phyloP scores from a whole-genome alignment of 2,113 vertebrate genomes.

The Loxodonta africana region DNA sequence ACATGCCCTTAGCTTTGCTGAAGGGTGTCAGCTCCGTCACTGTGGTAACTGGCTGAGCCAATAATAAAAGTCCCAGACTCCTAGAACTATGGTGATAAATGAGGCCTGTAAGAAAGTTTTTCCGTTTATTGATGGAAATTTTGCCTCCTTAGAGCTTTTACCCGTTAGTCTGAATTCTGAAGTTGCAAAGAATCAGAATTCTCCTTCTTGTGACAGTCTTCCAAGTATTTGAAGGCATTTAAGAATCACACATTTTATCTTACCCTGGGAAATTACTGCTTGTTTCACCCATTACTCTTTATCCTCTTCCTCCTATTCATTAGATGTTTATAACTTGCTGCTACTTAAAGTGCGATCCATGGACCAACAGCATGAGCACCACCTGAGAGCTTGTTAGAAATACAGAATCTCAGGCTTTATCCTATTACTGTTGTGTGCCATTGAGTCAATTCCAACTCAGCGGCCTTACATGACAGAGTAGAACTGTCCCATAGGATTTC shows the following conservation, averaged over 20 bases:
- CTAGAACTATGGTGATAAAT: background rate
- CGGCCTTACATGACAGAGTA: background rate
- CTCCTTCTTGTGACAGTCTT: conserved; percentile 34
- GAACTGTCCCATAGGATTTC: background rate
- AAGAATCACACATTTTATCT: background rate
- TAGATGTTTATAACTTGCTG: background rate
- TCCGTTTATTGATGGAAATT: background rate
- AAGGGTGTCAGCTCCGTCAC: background rate
- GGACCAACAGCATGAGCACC: background rate
- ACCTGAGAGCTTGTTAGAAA: conserved; percentile 9
- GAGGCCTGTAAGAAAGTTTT: background rate
- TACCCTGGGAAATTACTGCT: background rate
- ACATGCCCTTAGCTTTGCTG: background rate
- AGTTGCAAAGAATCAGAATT: conserved; percentile 19
- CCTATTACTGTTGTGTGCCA: background rate
- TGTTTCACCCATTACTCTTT: background rate
- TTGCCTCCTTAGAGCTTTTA: background rate
- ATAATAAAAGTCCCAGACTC: background rate
- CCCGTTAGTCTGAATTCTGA: background rate
- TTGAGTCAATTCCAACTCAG: background rate
- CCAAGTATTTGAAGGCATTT: conserved; percentile 3
- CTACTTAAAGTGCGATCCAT: background rate
- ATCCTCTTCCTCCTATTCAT: background rate
- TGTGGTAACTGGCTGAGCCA: background rate
- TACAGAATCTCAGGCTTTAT: background rate